Evolutionary conservation across 2,113 vertebrate genomes (phyloP), one percentile per base, ranked within the genome.

Genomic region (Antigone vipio): DNA sequence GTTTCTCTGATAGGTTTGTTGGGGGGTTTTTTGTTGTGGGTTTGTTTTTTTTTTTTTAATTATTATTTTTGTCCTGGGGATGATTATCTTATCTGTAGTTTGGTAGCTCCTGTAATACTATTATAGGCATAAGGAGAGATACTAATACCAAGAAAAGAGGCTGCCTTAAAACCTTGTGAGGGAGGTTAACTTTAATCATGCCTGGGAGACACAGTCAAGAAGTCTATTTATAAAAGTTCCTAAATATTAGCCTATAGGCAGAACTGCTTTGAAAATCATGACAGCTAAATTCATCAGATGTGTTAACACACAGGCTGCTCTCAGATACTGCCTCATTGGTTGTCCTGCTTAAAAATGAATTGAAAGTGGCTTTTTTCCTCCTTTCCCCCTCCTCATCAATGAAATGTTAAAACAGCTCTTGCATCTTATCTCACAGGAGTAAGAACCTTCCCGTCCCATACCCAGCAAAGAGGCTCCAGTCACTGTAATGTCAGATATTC

Each of bases 401-500:
- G 4, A 81, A 85, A 80, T 35, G 4, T 40, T 71, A 24, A 83
- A 90, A 44, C 4, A 53, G 9, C 27, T 83, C 5, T 63, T 63
- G 34, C 44, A 75, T 72, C 15, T 35, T 66, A 4, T 52, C 19
- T 63, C 60, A 40, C 21, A 64, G 30, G 9, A 78, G 5, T 13
- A 58, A 73, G 21, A 81, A 35, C 22, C 8, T 80, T 3, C 59
- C 18, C 2, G 1, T 71, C 15, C 7, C 23, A 44, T 23, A 34
- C 0, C 6, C 2, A 5, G 11, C 4, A 75, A 35, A 24, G 2
- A 81, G 1, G 5, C 67, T 59, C 23, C 16, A 67, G 9, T 49
- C 40, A 44, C 47, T 53, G 6, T 44, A 15, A n/a, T 67, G 7
- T 56, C 66, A 53, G 12, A 11, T 22, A 89, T 71, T 63, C 11